Percentiles rank a stretch among this genome's conserved stretches.
phyloP scores from a whole-genome alignment of 2,888 invertebrate genomes.

The Pristionchus fissidentatus region DNA sequence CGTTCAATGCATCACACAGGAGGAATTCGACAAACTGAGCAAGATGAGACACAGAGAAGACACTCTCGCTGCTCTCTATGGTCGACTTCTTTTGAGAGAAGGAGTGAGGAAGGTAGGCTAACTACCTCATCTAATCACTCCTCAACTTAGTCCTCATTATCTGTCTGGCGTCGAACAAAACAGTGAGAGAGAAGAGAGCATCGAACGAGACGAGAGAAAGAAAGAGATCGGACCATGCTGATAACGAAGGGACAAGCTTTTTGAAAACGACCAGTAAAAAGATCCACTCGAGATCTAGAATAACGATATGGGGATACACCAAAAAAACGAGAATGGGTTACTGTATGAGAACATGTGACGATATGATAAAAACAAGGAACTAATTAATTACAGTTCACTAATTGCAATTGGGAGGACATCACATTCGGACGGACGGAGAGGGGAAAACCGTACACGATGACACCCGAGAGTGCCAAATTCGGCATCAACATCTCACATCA shows the following conservation, averaged over 20 bases:
- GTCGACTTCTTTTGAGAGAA: slow-evolving; percentile 70
- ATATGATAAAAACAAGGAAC: neutral
- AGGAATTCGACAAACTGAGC: slow-evolving; percentile 69
- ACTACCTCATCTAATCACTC: neutral
- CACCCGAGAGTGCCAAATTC: slow-evolving; percentile 64
- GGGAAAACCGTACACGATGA: slow-evolving; percentile 73
- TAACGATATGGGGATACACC: neutral
- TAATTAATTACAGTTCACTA: slow-evolving; percentile 59
- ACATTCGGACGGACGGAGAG: slow-evolving; percentile 71
- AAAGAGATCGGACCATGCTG: slow-evolving; percentile 29
- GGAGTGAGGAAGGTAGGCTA: slow-evolving; percentile 63
- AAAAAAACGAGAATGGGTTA: neutral
- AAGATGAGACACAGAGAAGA: slow-evolving; percentile 72
- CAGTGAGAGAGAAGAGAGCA: neutral
- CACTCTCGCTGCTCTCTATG: slow-evolving; percentile 69
- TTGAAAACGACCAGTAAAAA: neutral
- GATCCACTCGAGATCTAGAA: slow-evolving; percentile 12
- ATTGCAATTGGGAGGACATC: slow-evolving; percentile 68
- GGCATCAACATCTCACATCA: slow-evolving; percentile 75
- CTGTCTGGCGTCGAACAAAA: neutral
- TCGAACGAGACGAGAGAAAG: neutral
- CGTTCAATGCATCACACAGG: slow-evolving; percentile 72
- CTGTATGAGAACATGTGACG: neutral
- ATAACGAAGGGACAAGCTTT: slow-evolving; percentile 10
- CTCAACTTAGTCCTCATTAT: neutral